These are phyloP conservation scores for Lerista edwardsae DNA, from an alignment of 2,797 vertebrate species.

Conservation along the genomic window DNA sequence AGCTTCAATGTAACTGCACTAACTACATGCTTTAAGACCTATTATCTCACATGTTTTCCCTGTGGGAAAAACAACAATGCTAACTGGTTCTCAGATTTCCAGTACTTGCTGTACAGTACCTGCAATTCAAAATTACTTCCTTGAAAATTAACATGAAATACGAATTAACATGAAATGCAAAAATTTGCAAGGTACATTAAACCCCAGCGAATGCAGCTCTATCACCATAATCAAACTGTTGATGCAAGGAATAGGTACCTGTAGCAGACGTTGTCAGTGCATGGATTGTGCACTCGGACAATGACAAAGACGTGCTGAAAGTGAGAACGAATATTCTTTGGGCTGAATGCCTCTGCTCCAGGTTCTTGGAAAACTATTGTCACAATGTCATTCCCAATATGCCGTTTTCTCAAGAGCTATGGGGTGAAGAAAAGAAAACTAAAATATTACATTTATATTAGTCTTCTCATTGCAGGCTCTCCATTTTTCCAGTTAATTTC, in stretches of 20 bases:
- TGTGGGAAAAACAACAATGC: neutral
- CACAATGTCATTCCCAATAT: constrained; percentile 98
- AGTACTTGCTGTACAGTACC: too few species aligned
- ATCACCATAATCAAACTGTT: rapidly evolving
- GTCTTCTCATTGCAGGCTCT: neutral
- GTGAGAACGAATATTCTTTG: constrained; percentile 94
- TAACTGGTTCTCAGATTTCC: neutral
- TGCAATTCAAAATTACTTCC: too few species aligned
- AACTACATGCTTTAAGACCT: neutral
- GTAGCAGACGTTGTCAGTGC: constrained; percentile 93
- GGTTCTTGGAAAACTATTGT: constrained; percentile 99
- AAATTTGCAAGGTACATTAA: neutral
- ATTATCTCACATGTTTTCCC: neutral
- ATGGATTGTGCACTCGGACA: constrained; percentile 90
- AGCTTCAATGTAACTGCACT: neutral
- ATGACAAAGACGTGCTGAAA: constrained; percentile 98
- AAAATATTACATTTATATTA: neutral
- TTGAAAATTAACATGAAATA: neutral
- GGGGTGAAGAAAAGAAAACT: constrained; percentile 25
- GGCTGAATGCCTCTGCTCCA: constrained; percentile 93
- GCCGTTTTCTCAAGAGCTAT: constrained; percentile 93
- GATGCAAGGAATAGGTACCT: constrained; percentile 76
- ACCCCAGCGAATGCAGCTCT: neutral
- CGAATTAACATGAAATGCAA: neutral
- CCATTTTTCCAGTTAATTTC: neutral